Conservation (phyloP, 2,113 vertebrate species). For the Elephantulus edwardii region DNA sequence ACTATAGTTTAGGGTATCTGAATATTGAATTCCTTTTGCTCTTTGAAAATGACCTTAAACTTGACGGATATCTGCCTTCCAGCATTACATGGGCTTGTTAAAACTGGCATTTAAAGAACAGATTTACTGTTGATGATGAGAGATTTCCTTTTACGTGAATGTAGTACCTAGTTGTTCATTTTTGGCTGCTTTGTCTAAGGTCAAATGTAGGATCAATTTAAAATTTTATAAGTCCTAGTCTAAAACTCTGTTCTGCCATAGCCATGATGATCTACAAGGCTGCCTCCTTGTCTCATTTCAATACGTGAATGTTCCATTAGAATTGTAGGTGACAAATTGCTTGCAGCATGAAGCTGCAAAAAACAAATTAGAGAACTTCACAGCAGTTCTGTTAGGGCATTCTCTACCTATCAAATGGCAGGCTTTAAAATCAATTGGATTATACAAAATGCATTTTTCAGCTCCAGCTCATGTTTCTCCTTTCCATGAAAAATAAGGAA, state of each 20-base stretch:
- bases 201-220: constrained; percentile 65
- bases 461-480: constrained; percentile 59
- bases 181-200: constrained; percentile 63
- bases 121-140: constrained; percentile 67
- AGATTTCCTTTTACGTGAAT: constrained; percentile 47
- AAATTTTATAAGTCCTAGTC: constrained; percentile 64
- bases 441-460: constrained; percentile 66
- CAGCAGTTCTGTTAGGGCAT: constrained; percentile 14
- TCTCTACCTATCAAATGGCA: constrained; percentile 53
- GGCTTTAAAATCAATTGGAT: constrained; percentile 75
- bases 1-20: not conserved
- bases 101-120: constrained; percentile 67
- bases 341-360: constrained; percentile 69
- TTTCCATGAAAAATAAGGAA: constrained; percentile 65
- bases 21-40: constrained; percentile 53
- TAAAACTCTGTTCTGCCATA: constrained; percentile 29
- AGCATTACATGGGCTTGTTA: constrained; percentile 39
- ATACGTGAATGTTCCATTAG: constrained; percentile 69
- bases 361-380: constrained; percentile 73
- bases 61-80: constrained; percentile 53
- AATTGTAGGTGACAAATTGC: constrained; percentile 75
- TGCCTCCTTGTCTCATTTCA: constrained; percentile 71
- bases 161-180: constrained; percentile 22
- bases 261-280: constrained; percentile 54
- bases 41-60: constrained; percentile 64